These are phyloP conservation scores for Hemaris fuciformis DNA, from an alignment of 2,888 invertebrate genomes.

Conservation along the genomic window DNA sequence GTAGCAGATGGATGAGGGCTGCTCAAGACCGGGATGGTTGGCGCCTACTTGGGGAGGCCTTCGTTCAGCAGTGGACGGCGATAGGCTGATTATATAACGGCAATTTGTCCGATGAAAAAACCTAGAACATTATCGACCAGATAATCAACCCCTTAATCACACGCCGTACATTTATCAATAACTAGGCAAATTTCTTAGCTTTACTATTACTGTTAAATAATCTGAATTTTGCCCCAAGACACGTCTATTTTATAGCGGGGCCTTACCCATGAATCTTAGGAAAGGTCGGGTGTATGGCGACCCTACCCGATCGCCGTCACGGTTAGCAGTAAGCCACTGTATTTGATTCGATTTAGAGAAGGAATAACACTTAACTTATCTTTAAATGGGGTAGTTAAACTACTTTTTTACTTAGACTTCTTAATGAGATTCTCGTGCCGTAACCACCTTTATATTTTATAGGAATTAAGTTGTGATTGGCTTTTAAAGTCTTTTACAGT, in stretches of 20 bases:
- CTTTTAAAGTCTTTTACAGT: no score
- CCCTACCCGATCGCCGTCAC: slow-evolving; percentile 31
- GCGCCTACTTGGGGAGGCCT: no score
- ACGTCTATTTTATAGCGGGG: slow-evolving; percentile 9
- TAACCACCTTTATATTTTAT: neutral
- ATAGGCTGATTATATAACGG: no score
- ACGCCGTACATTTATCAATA: no score
- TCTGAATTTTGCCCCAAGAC: neutral
- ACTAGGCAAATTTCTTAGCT: no score
- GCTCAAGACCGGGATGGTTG: no score
- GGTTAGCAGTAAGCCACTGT: neutral
- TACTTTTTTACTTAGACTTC: neutral
- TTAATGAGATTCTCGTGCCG: neutral
- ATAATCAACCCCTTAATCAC: no score
- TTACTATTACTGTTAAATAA: neutral
- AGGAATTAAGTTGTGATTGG: neutral
- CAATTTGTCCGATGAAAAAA: no score
- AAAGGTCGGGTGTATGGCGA: slow-evolving; percentile 35
- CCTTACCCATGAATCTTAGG: slow-evolving; percentile 22
- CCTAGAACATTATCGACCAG: no score
- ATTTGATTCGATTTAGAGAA: slow-evolving; percentile 2
- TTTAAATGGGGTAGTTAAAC: neutral
- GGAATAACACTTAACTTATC: slow-evolving; percentile 8
- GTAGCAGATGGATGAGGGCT: no score
- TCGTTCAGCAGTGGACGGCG: no score